A percentile compares a stretch with the other conserved stretches of the same genome.
Evolutionary conservation across 1,140 invertebrate genomes (phyloP).

Genomic region (Chironomus tepperi): DNA sequence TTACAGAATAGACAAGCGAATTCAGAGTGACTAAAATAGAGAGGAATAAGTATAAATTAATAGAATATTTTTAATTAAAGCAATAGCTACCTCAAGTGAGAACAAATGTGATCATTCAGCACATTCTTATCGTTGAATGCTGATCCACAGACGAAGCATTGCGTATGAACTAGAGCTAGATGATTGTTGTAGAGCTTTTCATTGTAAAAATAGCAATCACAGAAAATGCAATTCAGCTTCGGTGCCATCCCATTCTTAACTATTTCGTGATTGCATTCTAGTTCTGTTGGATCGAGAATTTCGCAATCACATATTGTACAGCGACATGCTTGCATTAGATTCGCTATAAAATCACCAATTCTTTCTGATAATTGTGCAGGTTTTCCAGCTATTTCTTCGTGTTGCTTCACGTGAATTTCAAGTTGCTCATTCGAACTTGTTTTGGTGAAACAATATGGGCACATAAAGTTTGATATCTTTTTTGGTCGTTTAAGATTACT

Average conservation of each 20-base stretch:
- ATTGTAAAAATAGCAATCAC: not conserved
- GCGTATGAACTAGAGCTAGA: not conserved
- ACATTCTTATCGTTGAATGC: not conserved
- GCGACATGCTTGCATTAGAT: not conserved
- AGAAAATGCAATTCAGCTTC: not conserved
- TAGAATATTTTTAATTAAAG: not conserved
- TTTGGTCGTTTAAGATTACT: not conserved
- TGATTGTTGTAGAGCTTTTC: not conserved
- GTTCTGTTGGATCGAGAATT: not conserved
- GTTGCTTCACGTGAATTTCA: not conserved
- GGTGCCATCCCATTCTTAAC: not conserved
- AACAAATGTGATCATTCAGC: not conserved
- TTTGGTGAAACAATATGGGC: conserved; percentile 11
- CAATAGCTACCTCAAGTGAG: not conserved
- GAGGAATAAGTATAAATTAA: not conserved
- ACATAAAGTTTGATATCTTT: not conserved
- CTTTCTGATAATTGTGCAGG: not conserved
- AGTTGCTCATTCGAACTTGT: not conserved
- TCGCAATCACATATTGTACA: not conserved
- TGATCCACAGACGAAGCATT: not conserved
- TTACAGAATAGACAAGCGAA: not conserved
- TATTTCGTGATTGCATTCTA: conserved; percentile 16
- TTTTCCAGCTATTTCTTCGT: not conserved
- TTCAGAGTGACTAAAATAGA: not conserved
- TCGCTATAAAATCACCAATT: not conserved